Percentiles rank a stretch among this genome's conserved stretches.
phyloP scores from a whole-genome alignment of 1,140 invertebrate species.

The Listronotus bonariensis region DNA sequence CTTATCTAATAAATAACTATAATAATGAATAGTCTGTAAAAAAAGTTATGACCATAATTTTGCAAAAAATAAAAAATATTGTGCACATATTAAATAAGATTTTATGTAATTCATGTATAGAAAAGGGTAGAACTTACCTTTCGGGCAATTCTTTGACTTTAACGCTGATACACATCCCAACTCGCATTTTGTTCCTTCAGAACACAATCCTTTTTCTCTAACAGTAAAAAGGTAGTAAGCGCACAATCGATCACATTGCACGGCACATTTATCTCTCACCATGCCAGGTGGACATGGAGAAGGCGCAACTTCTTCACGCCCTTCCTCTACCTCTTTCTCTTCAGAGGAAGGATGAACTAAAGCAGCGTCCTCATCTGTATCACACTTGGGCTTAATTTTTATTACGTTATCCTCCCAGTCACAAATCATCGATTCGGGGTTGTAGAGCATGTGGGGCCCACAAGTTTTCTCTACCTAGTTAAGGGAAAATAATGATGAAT shows the following conservation, averaged over 20 bases:
- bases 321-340: not conserved
- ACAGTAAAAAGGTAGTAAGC: conserved; percentile 58
- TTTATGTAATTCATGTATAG: too few species aligned
- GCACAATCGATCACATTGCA: conserved; percentile 62
- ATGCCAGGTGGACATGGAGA: conserved; percentile 55
- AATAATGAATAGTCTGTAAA: too few species aligned
- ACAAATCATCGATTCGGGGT: conserved; percentile 64
- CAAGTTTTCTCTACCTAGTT: conserved; percentile 62
- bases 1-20: too few species aligned
- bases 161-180: conserved; percentile 53
- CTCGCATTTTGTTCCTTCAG: conserved; percentile 57
- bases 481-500: not conserved
- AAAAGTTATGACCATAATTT: too few species aligned
- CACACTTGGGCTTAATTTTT: conserved; percentile 65
- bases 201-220: conserved; percentile 56
- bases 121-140: conserved; percentile 50
- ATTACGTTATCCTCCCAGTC: conserved; percentile 67
- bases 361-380: not conserved
- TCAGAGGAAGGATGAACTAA: too few species aligned
- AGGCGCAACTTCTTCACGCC: not conserved
- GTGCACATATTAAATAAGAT: too few species aligned
- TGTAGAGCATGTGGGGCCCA: conserved; percentile 63
- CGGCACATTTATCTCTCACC: conserved; percentile 59
- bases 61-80: too few species aligned
- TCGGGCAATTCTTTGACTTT: conserved; percentile 38